Evolutionary conservation across 2,888 invertebrate genomes (phyloP).

Genomic region (Yponomeuta plumbellus): DNA sequence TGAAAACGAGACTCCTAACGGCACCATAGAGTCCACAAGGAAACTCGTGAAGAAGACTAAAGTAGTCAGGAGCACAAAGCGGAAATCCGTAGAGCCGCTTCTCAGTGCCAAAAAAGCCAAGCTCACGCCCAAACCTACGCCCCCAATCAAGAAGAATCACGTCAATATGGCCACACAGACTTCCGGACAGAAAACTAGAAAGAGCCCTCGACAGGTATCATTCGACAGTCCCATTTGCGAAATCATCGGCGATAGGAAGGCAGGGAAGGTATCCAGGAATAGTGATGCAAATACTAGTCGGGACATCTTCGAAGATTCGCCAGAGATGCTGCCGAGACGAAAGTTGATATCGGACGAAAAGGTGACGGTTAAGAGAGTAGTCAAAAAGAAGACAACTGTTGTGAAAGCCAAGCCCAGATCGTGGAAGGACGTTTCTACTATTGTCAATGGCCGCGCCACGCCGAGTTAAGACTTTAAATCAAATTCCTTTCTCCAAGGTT

Average conservation of each 20-base stretch:
- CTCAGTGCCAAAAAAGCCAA: conserved; percentile 53
- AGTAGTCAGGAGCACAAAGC: conserved; percentile 30
- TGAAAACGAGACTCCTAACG: conserved; percentile 47
- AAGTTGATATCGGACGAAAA: conserved; percentile 52
- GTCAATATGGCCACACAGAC: conserved; percentile 63
- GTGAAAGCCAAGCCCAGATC: conserved; percentile 46
- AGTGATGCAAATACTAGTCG: conserved; percentile 47
- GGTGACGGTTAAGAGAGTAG: conserved; percentile 50
- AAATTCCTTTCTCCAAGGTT: neutral
- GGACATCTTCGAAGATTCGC: conserved; percentile 68
- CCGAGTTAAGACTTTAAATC: conserved; percentile 35
- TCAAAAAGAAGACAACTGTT: conserved; percentile 52
- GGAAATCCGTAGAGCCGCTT: conserved; percentile 52
- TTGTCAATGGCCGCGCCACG: conserved; percentile 57
- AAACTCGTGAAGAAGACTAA: conserved; percentile 14
- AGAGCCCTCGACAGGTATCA: conserved; percentile 51
- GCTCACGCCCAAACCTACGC: conserved; percentile 52
- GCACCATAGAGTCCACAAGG: conserved; percentile 18
- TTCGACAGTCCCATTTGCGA: conserved; percentile 60
- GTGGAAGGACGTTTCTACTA: conserved; percentile 54
- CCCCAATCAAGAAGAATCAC: conserved; percentile 58
- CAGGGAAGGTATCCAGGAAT: conserved; percentile 26
- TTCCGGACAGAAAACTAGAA: conserved; percentile 42
- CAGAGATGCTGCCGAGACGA: conserved; percentile 46
- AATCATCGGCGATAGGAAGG: conserved; percentile 42